Base-by-base conservation (phyloP, 2,888 invertebrate genomes). In the Corbicula japonica region DNA sequence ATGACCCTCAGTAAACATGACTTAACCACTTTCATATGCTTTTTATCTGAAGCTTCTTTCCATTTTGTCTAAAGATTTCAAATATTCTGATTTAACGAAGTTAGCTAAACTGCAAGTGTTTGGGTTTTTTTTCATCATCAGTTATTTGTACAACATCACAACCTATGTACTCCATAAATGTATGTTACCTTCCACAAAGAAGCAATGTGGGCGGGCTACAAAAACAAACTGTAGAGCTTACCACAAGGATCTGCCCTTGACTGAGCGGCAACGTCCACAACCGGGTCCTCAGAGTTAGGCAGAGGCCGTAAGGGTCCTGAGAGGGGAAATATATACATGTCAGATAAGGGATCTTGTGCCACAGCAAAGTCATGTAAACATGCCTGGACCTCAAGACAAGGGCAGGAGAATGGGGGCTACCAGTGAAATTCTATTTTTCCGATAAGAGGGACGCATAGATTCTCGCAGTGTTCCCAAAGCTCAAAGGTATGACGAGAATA, bases 251-350 rank as follows among this genome's bases (percentile, higher is more conserved):
- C 44, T 54, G 44, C 21, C 44, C 48, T 30, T 63, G 52, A 38
- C n/a, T 38, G 68, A 41, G 46, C 62, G 12, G 21, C 44, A 30
- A 32, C 34, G 26, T 35, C 54, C 23, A 28, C 50, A 28, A 28
- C 66, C n/a, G 23, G 18, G 28, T 61, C 61, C 21, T 52, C 66
- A 10, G 28, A 28, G 30, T 66, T 52, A 52, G 66, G 66, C 35
- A 66, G 26, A 28, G 54, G 50, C 46, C n/a, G 66, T 21, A 52
- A n/a, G 38, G 35, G 34, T 52, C 66, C 66, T 66, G 52, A 28
- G 44, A 52, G 52, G 66, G 52, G 46, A 66, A 38, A 66, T 54
- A 66, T 38, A 52, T 66, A 66, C 52, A 50, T 66, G 54, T 66
- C 52, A 66, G 28, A 35, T 23, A 26, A 38, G 15, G 62, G 48